Percentiles rank a stretch among this genome's conserved stretches.
These are phyloP conservation scores for Herminia tarsipennalis DNA, from an alignment of 2,888 invertebrate species.

Conservation along the genomic window DNA sequence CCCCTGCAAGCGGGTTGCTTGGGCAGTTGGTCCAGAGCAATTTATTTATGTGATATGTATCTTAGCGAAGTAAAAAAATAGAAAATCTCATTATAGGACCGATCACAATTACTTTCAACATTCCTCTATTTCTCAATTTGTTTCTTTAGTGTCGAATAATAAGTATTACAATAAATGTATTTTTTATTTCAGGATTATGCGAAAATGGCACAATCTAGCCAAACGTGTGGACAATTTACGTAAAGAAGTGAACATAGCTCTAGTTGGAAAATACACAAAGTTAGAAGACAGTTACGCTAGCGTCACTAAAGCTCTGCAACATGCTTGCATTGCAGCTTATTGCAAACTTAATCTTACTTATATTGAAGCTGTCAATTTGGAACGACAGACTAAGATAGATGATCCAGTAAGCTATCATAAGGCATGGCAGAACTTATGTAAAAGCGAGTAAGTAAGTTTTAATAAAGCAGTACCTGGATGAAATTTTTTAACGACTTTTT, in stretches of 20 bases:
- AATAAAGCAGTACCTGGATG: no score
- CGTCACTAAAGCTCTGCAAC: conserved; percentile 97
- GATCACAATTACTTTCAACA: no score
- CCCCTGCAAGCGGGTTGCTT: no score
- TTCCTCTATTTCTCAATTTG: no score
- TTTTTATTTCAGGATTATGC: conserved; percentile 87
- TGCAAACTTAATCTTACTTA: conserved; percentile 95
- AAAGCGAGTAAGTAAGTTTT: conserved; percentile 88
- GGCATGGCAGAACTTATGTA: conserved; percentile 96
- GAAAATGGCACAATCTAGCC: conserved; percentile 95
- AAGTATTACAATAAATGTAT: neutral
- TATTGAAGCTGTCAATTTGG: conserved; percentile 96
- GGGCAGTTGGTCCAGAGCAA: no score
- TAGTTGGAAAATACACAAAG: conserved; percentile 99
- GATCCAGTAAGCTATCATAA: conserved; percentile 95
- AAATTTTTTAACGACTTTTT: no score
- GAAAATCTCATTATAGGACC: no score
- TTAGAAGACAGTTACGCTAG: conserved; percentile 98
- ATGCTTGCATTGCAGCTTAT: conserved; percentile 94
- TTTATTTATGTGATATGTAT: no score
- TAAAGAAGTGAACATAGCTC: conserved; percentile 94
- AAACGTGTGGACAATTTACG: conserved; percentile 93
- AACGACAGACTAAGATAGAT: conserved; percentile 88
- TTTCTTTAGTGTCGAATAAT: no score
- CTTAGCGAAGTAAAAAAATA: no score